Evolutionary conservation across 2,113 vertebrate species (phyloP), one percentile per base, ranked within the genome.

Genomic region (Ptilonorhynchus violaceus): DNA sequence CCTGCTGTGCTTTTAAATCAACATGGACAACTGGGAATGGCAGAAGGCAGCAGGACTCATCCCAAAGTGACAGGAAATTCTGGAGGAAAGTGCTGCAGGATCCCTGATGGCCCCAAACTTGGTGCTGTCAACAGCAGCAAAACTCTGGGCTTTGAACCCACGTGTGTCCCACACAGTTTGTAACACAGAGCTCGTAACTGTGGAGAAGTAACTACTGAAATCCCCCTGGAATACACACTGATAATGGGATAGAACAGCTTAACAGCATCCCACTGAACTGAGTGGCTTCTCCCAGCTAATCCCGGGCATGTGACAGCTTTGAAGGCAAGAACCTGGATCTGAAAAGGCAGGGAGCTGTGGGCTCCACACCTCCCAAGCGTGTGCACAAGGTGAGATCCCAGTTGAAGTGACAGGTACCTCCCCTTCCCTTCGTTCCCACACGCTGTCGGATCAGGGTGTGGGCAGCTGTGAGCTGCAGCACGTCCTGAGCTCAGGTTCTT

Each of bases 1-100:
- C 28, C 58, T 39, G 6, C 16, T 6, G 3, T 10, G 27, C 1
- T 74, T 74, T 42, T 23, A 77, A 58, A 49, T 17, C 31, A 35
- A 25, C 0, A 0, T 3, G 58, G 62, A 46, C 9, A 56, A 13
- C 14, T 33, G 13, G 14, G 17, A 70, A 15, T 0, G 6, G 10
- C 39, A 59, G 16, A 42, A 62, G 6, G 17, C 21, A 72, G 39
- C 11, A 15, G 21, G 25, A 75, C 18, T 42, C 37, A n/a, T 11
- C 23, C 58, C 44, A 37, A 49, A 46, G 25, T 47, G 15, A 31
- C 6, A 17, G 46, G 11, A 12, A 62, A 42, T 15, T 20, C 10
- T 15, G n/a, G 12, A 78, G 49, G n/a, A 8, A 56, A 56, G 33
- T 3, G 19, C 15, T 44, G 50, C n/a, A 76, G 44, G 56, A 18